Evolutionary conservation across 2,888 invertebrate genomes (phyloP).

Genomic region (Embidobia sp.): DNA sequence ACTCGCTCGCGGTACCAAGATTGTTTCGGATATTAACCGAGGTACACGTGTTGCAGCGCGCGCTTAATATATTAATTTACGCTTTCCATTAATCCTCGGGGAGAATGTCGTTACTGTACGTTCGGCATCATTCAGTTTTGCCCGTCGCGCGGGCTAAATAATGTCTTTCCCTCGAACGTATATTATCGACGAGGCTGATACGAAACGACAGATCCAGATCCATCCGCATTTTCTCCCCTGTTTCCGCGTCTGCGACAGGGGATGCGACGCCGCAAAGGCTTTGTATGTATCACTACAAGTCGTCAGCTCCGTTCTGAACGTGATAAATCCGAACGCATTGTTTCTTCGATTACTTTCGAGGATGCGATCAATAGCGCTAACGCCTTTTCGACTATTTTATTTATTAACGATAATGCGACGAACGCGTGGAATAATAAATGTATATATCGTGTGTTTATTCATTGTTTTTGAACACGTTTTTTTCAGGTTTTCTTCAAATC

Average conservation of each 20-base stretch:
- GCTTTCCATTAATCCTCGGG: constrained; percentile 67
- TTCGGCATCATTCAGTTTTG: constrained; percentile 45
- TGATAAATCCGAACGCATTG: constrained; percentile 53
- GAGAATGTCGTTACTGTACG: constrained; percentile 55
- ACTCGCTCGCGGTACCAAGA: constrained; percentile 32
- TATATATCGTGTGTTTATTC: too few relatives aligned
- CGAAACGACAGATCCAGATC: constrained; percentile 68
- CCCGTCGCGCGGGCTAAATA: constrained; percentile 63
- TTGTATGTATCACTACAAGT: constrained; percentile 59
- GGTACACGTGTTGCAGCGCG: constrained; percentile 12
- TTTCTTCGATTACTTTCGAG: constrained; percentile 50
- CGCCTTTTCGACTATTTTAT: constrained; percentile 15
- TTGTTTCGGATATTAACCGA: constrained; percentile 52
- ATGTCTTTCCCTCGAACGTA: constrained; percentile 66
- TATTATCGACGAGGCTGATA: constrained; percentile 66
- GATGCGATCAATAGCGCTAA: constrained; percentile 25
- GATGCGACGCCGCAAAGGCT: constrained; percentile 53
- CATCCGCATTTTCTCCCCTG: constrained; percentile 64
- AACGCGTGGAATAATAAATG: too few relatives aligned
- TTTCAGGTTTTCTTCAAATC: too few relatives aligned
- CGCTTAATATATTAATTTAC: constrained; percentile 68
- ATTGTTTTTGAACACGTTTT: too few relatives aligned
- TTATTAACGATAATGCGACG: too few relatives aligned
- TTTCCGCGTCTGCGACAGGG: constrained; percentile 54
- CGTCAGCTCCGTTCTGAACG: constrained; percentile 48